phyloP scores from a whole-genome alignment of 2,797 vertebrate species.

The Amphiprion clarkii region DNA sequence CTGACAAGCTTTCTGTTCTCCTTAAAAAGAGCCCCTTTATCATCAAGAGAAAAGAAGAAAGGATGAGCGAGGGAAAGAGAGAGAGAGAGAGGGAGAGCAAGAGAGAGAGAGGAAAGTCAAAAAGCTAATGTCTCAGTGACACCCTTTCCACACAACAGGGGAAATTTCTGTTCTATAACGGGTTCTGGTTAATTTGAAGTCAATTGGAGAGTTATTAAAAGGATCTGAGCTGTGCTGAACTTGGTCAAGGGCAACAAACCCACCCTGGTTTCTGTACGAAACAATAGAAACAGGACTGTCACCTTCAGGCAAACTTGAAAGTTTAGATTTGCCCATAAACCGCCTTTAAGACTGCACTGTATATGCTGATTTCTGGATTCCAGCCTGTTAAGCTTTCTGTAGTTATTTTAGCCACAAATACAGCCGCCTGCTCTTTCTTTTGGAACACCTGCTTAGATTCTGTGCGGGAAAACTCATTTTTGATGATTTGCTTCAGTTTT shows the following conservation, averaged over 20 bases:
- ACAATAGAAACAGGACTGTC: conserved; percentile 53
- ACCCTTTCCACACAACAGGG: conserved; percentile 84
- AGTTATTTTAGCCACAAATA: conserved; percentile 15
- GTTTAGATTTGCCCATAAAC: conserved; percentile 46
- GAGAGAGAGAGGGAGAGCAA: conserved; percentile 21
- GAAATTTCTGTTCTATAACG: conserved; percentile 85
- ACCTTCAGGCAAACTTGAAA: conserved; percentile 75
- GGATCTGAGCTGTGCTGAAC: conserved; percentile 84
- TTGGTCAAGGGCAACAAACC: conserved; percentile 86
- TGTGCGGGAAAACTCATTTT: conserved; percentile 49
- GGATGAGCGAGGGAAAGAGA: conserved; percentile 59
- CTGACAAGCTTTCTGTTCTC: conserved; percentile 82
- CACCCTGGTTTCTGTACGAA: conserved; percentile 71
- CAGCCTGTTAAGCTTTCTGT: neutral
- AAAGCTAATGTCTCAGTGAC: conserved; percentile 82
- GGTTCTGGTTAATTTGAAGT: conserved; percentile 88
- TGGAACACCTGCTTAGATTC: conserved; percentile 44
- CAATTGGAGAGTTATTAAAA: conserved; percentile 89
- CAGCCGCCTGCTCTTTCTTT: conserved; percentile 18
- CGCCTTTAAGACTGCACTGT: conserved; percentile 18
- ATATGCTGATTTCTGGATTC: neutral
- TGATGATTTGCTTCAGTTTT: conserved; percentile 65
- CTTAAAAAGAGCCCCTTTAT: conserved; percentile 82
- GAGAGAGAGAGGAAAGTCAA: conserved; percentile 68
- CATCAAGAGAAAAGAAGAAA: conserved; percentile 76